A percentile compares a stretch with the other conserved stretches of the same genome.
Evolutionary conservation across 2,797 vertebrate genomes (phyloP).

Genomic region (Catostomus latipinnis): DNA sequence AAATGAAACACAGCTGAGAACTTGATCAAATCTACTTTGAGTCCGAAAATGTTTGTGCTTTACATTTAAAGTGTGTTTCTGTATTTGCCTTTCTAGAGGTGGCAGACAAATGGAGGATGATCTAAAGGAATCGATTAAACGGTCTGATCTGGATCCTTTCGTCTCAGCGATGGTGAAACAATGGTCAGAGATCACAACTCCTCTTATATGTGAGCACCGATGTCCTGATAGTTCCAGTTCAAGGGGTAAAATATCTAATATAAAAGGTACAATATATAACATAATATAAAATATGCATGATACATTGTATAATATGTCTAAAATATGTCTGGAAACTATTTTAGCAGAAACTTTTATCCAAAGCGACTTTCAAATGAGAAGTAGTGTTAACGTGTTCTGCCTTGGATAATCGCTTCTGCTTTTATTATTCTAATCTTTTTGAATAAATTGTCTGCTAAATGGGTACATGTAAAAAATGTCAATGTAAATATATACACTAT

Average conservation of each 20-base stretch:
- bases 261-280: not conserved
- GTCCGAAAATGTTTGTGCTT: not conserved
- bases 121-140: constrained; percentile 5
- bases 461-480: not conserved
- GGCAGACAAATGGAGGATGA: not conserved
- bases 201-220: not conserved
- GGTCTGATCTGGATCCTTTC: not conserved
- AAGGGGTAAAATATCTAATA: constrained; percentile 6
- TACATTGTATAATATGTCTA: not conserved
- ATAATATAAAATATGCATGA: not conserved
- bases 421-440: too few species aligned
- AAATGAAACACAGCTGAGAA: too few species aligned
- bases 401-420: too few species aligned
- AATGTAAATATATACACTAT: not conserved
- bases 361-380: too few species aligned
- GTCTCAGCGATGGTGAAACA: not conserved
- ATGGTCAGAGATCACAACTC: not conserved
- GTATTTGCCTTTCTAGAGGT: not conserved
- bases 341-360: too few species aligned
- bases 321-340: too few species aligned
- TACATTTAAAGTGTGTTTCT: not conserved
- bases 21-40: not conserved
- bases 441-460: too few species aligned
- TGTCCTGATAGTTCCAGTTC: too few species aligned
- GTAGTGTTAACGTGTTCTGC: too few species aligned